A percentile compares a stretch with the other conserved stretches of the same genome.
Evolutionary conservation across 2,113 vertebrate genomes (phyloP).

Genomic region (Lasiurus borealis): DNA sequence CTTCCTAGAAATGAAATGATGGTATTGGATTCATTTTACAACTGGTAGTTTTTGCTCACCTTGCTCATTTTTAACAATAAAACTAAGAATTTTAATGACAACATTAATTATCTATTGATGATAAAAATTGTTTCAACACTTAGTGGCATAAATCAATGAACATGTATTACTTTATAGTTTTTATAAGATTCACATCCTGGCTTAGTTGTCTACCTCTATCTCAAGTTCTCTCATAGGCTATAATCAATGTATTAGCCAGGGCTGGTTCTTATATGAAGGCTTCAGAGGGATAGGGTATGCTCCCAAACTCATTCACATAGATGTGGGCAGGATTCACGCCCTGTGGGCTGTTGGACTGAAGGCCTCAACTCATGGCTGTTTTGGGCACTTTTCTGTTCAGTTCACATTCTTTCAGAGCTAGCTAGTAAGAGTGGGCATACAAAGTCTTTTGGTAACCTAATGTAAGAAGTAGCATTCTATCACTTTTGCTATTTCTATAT

Average conservation of each 20-base stretch:
- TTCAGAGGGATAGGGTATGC: accelerated
- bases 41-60: neutral
- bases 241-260: neutral
- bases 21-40: neutral
- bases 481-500: neutral
- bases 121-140: neutral
- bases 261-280: neutral
- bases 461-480: neutral
- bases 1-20: neutral
- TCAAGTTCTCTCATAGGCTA: neutral
- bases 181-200: neutral
- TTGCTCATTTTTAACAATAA: neutral
- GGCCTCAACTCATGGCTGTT: neutral
- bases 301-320: neutral
- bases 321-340: neutral
- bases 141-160: neutral
- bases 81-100: neutral
- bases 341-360: neutral
- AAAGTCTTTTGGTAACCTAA: neutral
- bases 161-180: neutral
- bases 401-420: neutral
- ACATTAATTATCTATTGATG: neutral
- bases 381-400: neutral
- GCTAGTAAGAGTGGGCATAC: neutral
- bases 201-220: neutral